Conservation (phyloP, 1,140 invertebrate species). For the Pinna nobilis region DNA sequence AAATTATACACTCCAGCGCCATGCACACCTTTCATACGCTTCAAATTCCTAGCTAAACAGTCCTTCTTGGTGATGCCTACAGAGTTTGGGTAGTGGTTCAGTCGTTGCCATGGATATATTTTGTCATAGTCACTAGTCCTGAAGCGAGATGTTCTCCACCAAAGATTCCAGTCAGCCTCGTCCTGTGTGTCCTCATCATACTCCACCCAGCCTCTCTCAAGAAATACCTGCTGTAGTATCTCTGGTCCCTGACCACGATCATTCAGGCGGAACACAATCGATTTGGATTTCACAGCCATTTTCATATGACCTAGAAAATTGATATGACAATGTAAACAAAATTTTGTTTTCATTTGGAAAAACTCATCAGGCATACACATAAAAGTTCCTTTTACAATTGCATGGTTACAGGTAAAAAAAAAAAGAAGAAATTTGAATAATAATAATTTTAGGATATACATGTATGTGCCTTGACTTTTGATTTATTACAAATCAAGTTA, state of each 20-base stretch:
- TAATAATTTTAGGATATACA: not conserved
- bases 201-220: slow-evolving; percentile 87
- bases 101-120: slow-evolving; percentile 84
- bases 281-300: slow-evolving; percentile 29
- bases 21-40: slow-evolving; percentile 87
- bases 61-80: slow-evolving; percentile 89
- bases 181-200: slow-evolving; percentile 79
- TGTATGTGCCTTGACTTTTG: not conserved
- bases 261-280: slow-evolving; percentile 66
- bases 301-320: not conserved
- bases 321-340: not conserved
- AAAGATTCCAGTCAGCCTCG: slow-evolving; percentile 87
- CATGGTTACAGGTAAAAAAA: no score
- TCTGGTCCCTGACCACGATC: slow-evolving; percentile 85
- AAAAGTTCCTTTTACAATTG: not conserved
- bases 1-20: slow-evolving; percentile 86
- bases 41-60: slow-evolving; percentile 84
- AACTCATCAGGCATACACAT: not conserved
- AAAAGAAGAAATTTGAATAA: no score
- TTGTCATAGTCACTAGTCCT: slow-evolving; percentile 82
- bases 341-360: not conserved
- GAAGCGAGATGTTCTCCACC: slow-evolving; percentile 86
- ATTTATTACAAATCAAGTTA: no score
- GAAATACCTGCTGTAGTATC: slow-evolving; percentile 80
- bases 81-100: slow-evolving; percentile 89